These are phyloP conservation scores for Tetragnatha versicolor DNA, from an alignment of 1,140 invertebrate genomes.

Conservation along the genomic window DNA sequence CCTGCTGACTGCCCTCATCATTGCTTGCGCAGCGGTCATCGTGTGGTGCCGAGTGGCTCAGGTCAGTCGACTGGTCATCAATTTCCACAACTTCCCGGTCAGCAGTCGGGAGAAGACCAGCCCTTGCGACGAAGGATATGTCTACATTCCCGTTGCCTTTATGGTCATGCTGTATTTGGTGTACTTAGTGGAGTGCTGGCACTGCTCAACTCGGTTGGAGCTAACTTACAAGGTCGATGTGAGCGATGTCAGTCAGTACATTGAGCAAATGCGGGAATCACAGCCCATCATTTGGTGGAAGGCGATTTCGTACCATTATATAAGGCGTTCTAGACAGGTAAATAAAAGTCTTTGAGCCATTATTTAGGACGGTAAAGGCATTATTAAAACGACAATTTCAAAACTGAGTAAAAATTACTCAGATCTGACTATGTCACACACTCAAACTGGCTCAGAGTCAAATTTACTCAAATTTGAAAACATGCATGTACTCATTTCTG, in stretches of 20 bases:
- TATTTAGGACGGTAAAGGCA: too few species aligned
- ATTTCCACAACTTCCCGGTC: slow-evolving; percentile 60
- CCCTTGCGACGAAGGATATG: slow-evolving; percentile 83
- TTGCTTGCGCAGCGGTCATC: slow-evolving; percentile 77
- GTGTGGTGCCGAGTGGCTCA: slow-evolving; percentile 82
- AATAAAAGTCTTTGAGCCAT: too few species aligned
- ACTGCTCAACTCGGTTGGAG: slow-evolving; percentile 72
- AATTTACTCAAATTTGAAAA: too few species aligned
- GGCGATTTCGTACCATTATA: slow-evolving; percentile 85
- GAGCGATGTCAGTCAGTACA: slow-evolving; percentile 72
- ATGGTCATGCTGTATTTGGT: slow-evolving; percentile 83
- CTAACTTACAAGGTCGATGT: slow-evolving; percentile 67
- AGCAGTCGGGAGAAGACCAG: slow-evolving; percentile 58
- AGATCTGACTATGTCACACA: too few species aligned
- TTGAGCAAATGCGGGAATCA: slow-evolving; percentile 74
- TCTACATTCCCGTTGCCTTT: slow-evolving; percentile 84
- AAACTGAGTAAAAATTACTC: too few species aligned
- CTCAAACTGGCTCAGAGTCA: too few species aligned
- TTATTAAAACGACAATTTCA: too few species aligned
- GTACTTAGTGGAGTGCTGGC: slow-evolving; percentile 86
- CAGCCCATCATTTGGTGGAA: slow-evolving; percentile 88
- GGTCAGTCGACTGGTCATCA: slow-evolving; percentile 70
- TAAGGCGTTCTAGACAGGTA: slow-evolving; percentile 74
- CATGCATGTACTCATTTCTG: too few species aligned
- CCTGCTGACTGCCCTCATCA: slow-evolving; percentile 77